Evolutionary conservation across 2,113 vertebrate genomes (phyloP), one percentile per base, ranked within the genome.

Genomic region (Meleagris gallopavo): DNA sequence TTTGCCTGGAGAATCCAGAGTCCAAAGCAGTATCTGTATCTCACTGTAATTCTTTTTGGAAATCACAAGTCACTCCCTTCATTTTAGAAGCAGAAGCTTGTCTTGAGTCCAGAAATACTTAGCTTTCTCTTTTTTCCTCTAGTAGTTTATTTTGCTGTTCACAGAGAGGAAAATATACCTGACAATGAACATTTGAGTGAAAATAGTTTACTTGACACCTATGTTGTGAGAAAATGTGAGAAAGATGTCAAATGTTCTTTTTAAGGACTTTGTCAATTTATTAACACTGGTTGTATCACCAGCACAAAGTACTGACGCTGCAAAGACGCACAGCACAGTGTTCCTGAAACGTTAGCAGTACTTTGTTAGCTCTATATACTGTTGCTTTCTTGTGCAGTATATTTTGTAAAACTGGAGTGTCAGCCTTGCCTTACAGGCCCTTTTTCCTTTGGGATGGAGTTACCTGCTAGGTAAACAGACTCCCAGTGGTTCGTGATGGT

Each of bases 301-400:
- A 52, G 3, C 64, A 80, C 69, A 83, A 86, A 91, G 80, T 83
- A 71, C 74, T 80, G 88, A 93, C 85, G 9, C 50, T 91, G 60
- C 30, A 88, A 58, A 86, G 11, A 70, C 80, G 25, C 34, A 18
- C 27, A 40, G 27, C 50, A 48, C 10, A 11, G 60, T 43, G 29
- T 67, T 89, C 45, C 15, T 11, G n/a, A 52, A 18, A 40, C 55
- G 18, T 54, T 93, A 78, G 38, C 65, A 57, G 55, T 75, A 64
- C 43, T 81, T 88, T 71, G 14, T 81, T 83, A 70, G 72, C 62
- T 88, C 45, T 15, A 32, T 57, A 22, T 73, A 55, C 32, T 40
- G 8, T 61, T 88, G 30, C 40, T 90, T 89, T 83, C 41, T 73
- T 45, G 7, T 64, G 65, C 78, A 67, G 19, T 72, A 11, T 8